Evolutionary conservation across 2,888 invertebrate genomes (phyloP).

Genomic region (Xestia ashworthii): DNA sequence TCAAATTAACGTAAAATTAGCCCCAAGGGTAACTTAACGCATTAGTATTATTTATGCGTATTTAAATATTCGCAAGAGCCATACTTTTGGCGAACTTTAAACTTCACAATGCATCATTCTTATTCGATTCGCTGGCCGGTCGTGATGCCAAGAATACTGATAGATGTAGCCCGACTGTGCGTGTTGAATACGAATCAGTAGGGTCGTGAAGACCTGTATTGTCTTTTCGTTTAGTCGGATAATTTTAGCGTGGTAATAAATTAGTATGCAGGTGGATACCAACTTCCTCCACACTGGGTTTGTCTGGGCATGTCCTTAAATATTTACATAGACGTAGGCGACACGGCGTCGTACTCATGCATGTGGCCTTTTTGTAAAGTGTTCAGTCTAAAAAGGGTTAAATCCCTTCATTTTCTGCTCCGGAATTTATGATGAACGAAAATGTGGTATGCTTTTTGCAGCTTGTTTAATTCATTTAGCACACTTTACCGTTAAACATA

Average conservation of each 20-base stretch:
- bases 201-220: conserved; percentile 56
- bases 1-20: conserved; percentile 72
- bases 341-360: conserved; percentile 35
- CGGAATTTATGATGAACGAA: conserved; percentile 45
- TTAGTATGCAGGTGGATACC: conserved; percentile 83
- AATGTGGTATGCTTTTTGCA: conserved; percentile 28
- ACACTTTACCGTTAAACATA: conserved; percentile 1
- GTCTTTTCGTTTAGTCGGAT: conserved; percentile 74
- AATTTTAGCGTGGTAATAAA: conserved; percentile 78
- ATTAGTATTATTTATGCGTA: conserved; percentile 66
- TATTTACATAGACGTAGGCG: conserved; percentile 78
- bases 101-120: conserved; percentile 83
- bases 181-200: conserved; percentile 63
- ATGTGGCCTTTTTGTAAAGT: conserved; percentile 58
- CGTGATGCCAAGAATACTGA: conserved; percentile 83
- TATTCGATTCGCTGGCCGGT: conserved; percentile 77
- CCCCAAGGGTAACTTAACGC: conserved; percentile 67
- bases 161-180: conserved; percentile 72
- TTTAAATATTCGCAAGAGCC: conserved; percentile 75
- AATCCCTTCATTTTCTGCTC: conserved; percentile 43
- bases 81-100: conserved; percentile 83
- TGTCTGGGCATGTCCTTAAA: conserved; percentile 81
- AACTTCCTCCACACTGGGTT: conserved; percentile 79
- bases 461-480: conserved; percentile 32
- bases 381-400: conserved; percentile 67